These are phyloP conservation scores for Magallana angulata DNA, from an alignment of 1,140 invertebrate genomes.

Conservation along the genomic window DNA sequence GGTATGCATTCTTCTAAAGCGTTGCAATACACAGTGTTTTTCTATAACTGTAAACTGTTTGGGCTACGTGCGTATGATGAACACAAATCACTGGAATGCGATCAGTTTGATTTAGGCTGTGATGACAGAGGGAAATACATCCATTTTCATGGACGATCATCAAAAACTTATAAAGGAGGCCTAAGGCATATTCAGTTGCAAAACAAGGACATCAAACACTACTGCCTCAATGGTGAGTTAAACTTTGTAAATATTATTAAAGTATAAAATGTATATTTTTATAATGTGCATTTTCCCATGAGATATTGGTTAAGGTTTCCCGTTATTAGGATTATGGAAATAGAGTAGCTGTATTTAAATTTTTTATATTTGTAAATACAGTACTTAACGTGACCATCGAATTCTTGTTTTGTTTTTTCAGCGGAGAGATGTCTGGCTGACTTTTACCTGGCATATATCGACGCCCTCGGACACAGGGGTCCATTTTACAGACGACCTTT, in stretches of 20 bases:
- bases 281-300: neutral
- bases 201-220: constrained; percentile 48
- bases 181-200: constrained; percentile 9
- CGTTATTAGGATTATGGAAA: too few relatives aligned
- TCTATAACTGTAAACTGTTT: constrained; percentile 49
- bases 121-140: constrained; percentile 43
- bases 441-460: neutral
- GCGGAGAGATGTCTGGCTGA: neutral
- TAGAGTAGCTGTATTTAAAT: too few relatives aligned
- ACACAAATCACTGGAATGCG: constrained; percentile 41
- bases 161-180: constrained; percentile 47
- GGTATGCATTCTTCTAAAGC: neutral
- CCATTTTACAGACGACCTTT: constrained; percentile 35
- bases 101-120: constrained; percentile 38
- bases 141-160: constrained; percentile 20
- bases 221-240: constrained; percentile 43
- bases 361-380: too few relatives aligned
- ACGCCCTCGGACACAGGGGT: constrained; percentile 14
- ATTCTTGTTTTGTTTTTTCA: neutral
- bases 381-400: too few relatives aligned
- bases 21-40: constrained; percentile 45
- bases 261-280: neutral
- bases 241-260: neutral
- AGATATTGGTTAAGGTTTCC: too few relatives aligned
- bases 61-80: constrained; percentile 49